phyloP scores from a whole-genome alignment of 2,797 vertebrate species.

The Phalloptychus januarius region DNA sequence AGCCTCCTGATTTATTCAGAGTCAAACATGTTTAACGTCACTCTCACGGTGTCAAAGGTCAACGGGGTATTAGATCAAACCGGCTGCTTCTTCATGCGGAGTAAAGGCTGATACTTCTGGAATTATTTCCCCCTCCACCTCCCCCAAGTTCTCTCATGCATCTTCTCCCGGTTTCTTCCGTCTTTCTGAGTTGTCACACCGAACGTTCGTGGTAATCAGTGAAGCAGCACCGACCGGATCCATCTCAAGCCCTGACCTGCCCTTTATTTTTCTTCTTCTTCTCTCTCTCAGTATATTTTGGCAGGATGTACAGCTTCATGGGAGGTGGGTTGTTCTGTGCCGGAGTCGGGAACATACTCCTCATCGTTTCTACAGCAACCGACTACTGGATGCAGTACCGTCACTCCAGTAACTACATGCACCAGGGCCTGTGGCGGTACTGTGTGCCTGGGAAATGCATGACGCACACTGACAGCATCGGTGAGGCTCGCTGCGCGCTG shows the following conservation, averaged over 20 bases:
- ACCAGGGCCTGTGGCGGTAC: conserved; percentile 87
- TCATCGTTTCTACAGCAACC: conserved; percentile 86
- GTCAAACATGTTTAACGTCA: not conserved
- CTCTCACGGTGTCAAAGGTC: conserved; percentile 13
- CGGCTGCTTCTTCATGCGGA: not conserved
- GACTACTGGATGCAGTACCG: conserved; percentile 89
- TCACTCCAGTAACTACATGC: conserved; percentile 85
- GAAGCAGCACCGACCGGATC: conserved; percentile 15
- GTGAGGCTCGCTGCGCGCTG: conserved; percentile 54
- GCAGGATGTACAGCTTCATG: conserved; percentile 89
- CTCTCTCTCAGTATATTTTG: conserved; percentile 56
- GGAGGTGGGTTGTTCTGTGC: conserved; percentile 87
- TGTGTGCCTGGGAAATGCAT: conserved; percentile 86
- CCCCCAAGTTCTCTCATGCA: not conserved
- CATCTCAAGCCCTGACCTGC: conserved; percentile 41
- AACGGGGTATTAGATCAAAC: conserved; percentile 27
- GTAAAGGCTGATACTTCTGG: conserved; percentile 14
- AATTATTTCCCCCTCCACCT: conserved; percentile 6
- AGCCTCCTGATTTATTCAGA: not conserved
- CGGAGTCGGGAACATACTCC: conserved; percentile 84
- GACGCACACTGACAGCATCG: conserved; percentile 83
- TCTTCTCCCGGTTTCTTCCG: conserved; percentile 32
- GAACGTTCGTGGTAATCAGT: conserved; percentile 38
- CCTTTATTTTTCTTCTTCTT: conserved; percentile 49
- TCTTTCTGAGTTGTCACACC: conserved; percentile 27